A percentile compares a stretch with the other conserved stretches of the same genome.
These are phyloP conservation scores for Apotomis capreana DNA, from an alignment of 2,888 invertebrate species.

Conservation along the genomic window DNA sequence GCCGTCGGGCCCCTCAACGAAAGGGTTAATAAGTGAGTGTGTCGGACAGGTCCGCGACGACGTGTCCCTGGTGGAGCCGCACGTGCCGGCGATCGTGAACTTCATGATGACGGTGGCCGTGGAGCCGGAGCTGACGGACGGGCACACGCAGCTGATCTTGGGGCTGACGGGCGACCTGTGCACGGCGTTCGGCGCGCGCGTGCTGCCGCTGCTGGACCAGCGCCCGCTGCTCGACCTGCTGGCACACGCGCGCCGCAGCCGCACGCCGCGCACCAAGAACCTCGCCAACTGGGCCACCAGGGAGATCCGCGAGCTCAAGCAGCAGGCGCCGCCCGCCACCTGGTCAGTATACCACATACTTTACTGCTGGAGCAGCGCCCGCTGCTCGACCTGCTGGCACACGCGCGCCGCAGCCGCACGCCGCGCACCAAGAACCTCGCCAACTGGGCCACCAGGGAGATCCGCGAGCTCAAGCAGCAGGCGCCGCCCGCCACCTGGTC, in stretches of 20 bases:
- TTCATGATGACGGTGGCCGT: conserved; percentile 94
- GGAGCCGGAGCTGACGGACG: conserved; percentile 93
- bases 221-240: conserved; percentile 92
- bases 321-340: conserved; percentile 82
- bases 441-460: conserved; percentile 97
- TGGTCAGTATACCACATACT: conserved; percentile 82
- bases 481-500: conserved; percentile 84
- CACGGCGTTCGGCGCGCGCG: conserved; percentile 92
- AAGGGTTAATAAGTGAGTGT: too few relatives aligned
- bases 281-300: conserved; percentile 97
- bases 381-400: conserved; percentile 91
- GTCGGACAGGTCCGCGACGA: conserved; percentile 81
- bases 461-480: conserved; percentile 92
- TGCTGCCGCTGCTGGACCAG: conserved; percentile 92
- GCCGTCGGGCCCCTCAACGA: too few relatives aligned
- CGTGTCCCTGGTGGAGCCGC: conserved; percentile 91
- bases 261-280: conserved; percentile 93
- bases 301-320: conserved; percentile 96
- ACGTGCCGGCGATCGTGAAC: conserved; percentile 93
- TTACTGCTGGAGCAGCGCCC: conserved; percentile 93
- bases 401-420: conserved; percentile 93
- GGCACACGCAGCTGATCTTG: conserved; percentile 92
- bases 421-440: conserved; percentile 95
- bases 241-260: conserved; percentile 93
- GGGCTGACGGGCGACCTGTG: conserved; percentile 98